These are phyloP conservation scores for Heliconius aoede DNA, from an alignment of 2,888 invertebrate species.

Conservation along the genomic window DNA sequence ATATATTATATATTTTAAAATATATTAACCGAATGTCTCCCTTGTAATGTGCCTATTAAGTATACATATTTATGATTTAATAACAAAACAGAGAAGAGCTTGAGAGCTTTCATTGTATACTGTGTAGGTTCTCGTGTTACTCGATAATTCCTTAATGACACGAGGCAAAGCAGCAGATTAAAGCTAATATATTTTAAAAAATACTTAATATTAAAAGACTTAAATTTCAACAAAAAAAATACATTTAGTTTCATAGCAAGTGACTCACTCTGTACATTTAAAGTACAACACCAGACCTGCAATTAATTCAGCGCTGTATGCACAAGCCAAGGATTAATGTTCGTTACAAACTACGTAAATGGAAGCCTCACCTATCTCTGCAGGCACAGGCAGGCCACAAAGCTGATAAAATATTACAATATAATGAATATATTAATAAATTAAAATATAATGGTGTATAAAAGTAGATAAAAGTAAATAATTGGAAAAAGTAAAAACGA, in stretches of 20 bases:
- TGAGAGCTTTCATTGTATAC: no score
- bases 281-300: slow-evolving; percentile 17
- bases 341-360: slow-evolving; percentile 8
- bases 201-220: background rate
- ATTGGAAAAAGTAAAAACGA: no score
- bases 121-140: no score
- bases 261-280: background rate
- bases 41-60: no score
- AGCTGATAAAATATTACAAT: background rate
- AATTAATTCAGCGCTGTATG: slow-evolving; percentile 16
- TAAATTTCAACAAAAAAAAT: background rate
- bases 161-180: background rate
- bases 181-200: no score
- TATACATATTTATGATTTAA: no score
- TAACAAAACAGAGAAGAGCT: no score
- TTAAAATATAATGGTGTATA: background rate
- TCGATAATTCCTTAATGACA: no score
- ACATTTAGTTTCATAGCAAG: background rate
- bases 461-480: background rate
- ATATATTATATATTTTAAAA: no score
- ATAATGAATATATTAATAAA: no score
- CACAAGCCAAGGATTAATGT: slow-evolving; percentile 5
- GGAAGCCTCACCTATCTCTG: slow-evolving; percentile 1
- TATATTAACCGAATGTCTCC: no score
- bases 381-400: background rate